A percentile compares a stretch with the other conserved stretches of the same genome.
These are phyloP conservation scores for Xenopus petersii DNA, from an alignment of 2,797 vertebrate genomes.

Conservation along the genomic window DNA sequence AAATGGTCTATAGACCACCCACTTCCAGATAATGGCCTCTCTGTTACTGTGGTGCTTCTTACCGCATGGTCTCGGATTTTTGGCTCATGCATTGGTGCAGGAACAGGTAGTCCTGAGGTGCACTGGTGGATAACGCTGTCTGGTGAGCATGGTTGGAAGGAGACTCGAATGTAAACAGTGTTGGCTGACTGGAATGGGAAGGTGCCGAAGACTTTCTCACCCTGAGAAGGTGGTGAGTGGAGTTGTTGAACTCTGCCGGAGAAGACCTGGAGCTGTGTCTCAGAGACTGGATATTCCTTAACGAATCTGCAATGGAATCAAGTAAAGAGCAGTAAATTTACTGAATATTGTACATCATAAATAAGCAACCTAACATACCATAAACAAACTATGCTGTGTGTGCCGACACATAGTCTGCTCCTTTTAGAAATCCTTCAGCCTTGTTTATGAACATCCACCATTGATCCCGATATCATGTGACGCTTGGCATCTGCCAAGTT, in stretches of 20 bases:
- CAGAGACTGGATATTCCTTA: constrained; percentile 68
- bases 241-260: constrained; percentile 76
- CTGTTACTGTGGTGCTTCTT: constrained; percentile 50
- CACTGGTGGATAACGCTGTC: constrained; percentile 85
- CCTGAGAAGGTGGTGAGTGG: constrained; percentile 74
- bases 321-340: constrained; percentile 4
- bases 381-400: too few species aligned
- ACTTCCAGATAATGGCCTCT: too few species aligned
- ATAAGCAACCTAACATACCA: too few species aligned
- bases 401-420: too few species aligned
- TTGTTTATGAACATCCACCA: too few species aligned
- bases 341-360: too few species aligned
- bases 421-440: too few species aligned
- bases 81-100: constrained; percentile 98
- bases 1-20: too few species aligned
- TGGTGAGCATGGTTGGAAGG: constrained; percentile 70
- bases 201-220: constrained; percentile 84
- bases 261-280: constrained; percentile 81
- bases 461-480: too few species aligned
- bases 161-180: constrained; percentile 92
- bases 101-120: constrained; percentile 97
- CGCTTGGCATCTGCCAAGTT: too few species aligned
- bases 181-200: constrained; percentile 91
- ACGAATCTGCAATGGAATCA: constrained; percentile 67
- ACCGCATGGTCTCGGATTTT: constrained; percentile 88